Percentiles rank a stretch among this genome's conserved stretches.
These are phyloP conservation scores for Gymnogyps californianus DNA, from an alignment of 2,113 vertebrate species.

Conservation along the genomic window DNA sequence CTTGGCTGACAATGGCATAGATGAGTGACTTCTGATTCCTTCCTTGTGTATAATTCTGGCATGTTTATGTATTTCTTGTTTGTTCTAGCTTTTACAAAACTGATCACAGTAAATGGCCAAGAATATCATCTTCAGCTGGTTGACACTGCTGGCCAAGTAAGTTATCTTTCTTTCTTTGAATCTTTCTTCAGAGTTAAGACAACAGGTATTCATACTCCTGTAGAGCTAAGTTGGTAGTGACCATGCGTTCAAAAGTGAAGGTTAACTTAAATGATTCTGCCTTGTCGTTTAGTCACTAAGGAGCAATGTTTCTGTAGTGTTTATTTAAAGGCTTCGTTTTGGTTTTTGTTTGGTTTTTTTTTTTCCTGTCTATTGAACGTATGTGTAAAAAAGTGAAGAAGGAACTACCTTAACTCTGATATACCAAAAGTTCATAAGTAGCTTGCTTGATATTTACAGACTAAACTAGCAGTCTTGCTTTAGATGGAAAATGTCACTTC, in stretches of 20 bases:
- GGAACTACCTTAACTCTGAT: background rate
- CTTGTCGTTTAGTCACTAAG: background rate
- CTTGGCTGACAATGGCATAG: background rate
- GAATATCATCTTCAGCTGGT: slow-evolving; percentile 98
- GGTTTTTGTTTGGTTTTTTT: background rate
- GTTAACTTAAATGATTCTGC: background rate
- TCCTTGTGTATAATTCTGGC: background rate
- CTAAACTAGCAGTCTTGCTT: background rate
- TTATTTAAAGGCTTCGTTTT: background rate
- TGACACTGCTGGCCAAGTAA: slow-evolving; percentile 96
- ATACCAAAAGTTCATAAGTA: background rate
- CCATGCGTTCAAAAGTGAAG: background rate
- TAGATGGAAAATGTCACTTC: background rate
- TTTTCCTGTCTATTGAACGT: background rate
- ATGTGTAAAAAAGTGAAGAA: background rate
- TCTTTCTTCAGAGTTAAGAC: background rate
- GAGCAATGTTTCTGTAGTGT: background rate
- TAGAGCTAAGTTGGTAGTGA: background rate
- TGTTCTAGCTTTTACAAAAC: slow-evolving; percentile 91
- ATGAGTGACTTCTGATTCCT: background rate
- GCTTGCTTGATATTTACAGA: background rate
- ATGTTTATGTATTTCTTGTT: background rate
- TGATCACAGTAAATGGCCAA: slow-evolving; percentile 98
- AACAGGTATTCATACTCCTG: background rate
- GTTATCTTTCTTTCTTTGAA: background rate